Evolutionary conservation across 1,140 invertebrate genomes (phyloP), one percentile per base, ranked within the genome.

Genomic region (Drosophila kurseongensis): DNA sequence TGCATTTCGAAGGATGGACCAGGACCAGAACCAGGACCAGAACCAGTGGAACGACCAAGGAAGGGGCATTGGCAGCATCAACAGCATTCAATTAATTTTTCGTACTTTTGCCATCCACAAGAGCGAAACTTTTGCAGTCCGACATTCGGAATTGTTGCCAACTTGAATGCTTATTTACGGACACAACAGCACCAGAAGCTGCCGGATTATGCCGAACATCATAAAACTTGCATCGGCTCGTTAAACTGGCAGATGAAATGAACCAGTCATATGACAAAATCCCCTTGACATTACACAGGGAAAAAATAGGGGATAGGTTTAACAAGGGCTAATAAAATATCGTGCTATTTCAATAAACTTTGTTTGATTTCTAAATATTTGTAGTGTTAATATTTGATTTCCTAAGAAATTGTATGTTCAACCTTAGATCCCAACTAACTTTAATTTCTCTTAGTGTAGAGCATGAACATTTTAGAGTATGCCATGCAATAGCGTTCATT

Each of bases 71-170:
- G 29, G 41, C 54, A 67, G 76, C 63, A 80, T 81, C 82, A 85
- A 86, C 75, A 85, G 76, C 66, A 82, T 86, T 86, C 69, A 86
- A 82, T 86, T 86, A 81, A 86, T 82, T 81, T 81, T 68, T 62
- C 75, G 48, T 72, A 68, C 62, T 72, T 83, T 50, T 69, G 40
- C 45, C 59, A 61, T 68, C 59, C 68, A 78, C 68, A 78, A 69
- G 77, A 67, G 40, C 16, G 29, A 81, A 86, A 81, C 59, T 78
- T 82, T 75, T 80, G 42, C 59, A 58, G 52, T 60, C 71, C 65
- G 36, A 57, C 59, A 80, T 74, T 67, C 80, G 63, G 80, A 51
- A 76, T 67, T 79, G 80, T 72, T 82, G 59, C 67, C 61, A 82
- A 82, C 50, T 82, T 83, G 61, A 71, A 75, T 78, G 79, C 75